phyloP scores from a whole-genome alignment of 2,113 vertebrate genomes.

The Mobula hypostoma region DNA sequence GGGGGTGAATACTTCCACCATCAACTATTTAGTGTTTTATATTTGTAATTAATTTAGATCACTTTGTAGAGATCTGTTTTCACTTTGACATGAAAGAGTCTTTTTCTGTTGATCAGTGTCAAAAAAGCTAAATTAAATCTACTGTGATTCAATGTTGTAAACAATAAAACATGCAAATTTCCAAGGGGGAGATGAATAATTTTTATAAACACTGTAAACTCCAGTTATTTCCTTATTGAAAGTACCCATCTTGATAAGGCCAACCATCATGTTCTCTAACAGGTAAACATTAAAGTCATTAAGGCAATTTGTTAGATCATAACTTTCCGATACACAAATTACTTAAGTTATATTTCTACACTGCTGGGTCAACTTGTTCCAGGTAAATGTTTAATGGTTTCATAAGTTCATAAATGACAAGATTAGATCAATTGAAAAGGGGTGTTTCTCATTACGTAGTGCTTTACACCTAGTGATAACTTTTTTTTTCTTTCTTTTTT shows the following conservation, averaged over 20 bases:
- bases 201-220: neutral
- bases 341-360: neutral
- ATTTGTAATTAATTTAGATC: no score
- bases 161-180: no score
- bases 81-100: no score
- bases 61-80: no score
- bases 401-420: neutral
- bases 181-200: no score
- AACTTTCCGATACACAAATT: neutral
- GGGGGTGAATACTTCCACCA: no score
- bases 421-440: neutral
- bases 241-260: neutral
- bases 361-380: neutral
- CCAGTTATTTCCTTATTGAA: neutral
- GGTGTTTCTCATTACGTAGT: neutral
- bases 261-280: neutral
- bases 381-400: neutral
- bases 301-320: neutral
- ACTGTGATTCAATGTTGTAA: no score
- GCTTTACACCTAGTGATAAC: neutral
- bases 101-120: no score
- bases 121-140: no score
- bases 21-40: no score
- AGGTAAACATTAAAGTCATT: neutral
- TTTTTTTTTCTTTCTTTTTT: neutral